A percentile compares a stretch with the other conserved stretches of the same genome.
phyloP scores from a whole-genome alignment of 2,113 vertebrate species.

The Pteruthius melanotis region DNA sequence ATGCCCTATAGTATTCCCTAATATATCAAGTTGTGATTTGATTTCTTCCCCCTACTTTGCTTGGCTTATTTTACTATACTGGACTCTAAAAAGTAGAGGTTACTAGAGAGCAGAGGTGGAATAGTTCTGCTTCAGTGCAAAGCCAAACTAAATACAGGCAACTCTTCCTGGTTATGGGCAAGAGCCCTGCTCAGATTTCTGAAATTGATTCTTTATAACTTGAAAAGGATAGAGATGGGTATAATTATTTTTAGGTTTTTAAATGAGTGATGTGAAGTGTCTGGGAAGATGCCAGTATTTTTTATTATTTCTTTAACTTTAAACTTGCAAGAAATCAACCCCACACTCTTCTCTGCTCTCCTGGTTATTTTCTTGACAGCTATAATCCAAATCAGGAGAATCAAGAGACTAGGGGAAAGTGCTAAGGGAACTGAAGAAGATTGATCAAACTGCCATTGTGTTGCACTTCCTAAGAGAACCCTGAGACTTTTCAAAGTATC shows the following conservation, averaged over 20 bases:
- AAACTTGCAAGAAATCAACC: neutral
- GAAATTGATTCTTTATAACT: neutral
- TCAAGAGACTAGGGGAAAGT: neutral
- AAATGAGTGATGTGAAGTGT: neutral
- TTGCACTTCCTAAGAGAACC: neutral
- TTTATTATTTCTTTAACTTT: neutral
- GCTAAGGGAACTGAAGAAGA: neutral
- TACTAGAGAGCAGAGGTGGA: neutral
- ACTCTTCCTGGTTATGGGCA: neutral
- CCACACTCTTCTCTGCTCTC: neutral
- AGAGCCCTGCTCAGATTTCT: neutral
- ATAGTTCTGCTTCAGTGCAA: neutral
- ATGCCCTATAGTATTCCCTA: neutral
- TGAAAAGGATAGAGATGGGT: neutral
- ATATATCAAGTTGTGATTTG: neutral
- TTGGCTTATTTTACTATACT: neutral
- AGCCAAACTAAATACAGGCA: neutral
- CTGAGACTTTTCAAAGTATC: neutral
- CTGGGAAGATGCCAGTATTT: neutral
- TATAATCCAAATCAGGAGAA: neutral
- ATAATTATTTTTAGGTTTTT: neutral
- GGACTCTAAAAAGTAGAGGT: neutral
- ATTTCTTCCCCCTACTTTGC: neutral
- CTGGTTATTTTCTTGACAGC: neutral
- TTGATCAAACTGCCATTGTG: neutral